Percentiles rank a stretch among this genome's conserved stretches.
These are phyloP conservation scores for Loripinus fragilis DNA, from an alignment of 2,888 invertebrate genomes.

Conservation along the genomic window DNA sequence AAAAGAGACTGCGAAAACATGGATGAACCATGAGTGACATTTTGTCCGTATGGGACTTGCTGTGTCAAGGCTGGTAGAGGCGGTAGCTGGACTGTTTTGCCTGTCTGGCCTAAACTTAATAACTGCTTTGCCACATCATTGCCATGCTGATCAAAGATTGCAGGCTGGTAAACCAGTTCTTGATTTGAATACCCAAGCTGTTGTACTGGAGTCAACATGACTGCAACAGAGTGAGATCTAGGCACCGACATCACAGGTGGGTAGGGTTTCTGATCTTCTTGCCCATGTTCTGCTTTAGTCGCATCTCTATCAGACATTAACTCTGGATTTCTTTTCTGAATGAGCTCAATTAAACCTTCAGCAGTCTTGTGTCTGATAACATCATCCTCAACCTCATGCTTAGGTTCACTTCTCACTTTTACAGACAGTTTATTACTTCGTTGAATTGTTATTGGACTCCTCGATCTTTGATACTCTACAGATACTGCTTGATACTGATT, in stretches of 20 bases:
- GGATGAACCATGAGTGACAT: neutral
- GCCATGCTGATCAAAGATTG: neutral
- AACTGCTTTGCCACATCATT: neutral
- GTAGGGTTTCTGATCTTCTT: neutral
- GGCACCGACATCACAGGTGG: neutral
- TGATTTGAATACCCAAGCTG: neutral
- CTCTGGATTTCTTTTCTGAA: neutral
- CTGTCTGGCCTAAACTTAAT: neutral
- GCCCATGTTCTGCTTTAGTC: neutral
- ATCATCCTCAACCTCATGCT: neutral
- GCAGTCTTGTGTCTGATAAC: neutral
- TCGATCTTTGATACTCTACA: neutral
- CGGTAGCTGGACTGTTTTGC: neutral
- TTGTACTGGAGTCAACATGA: conserved; percentile 2
- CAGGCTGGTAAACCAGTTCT: neutral
- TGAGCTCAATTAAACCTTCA: neutral
- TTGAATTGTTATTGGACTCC: neutral
- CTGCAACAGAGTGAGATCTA: neutral
- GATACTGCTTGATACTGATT: neutral
- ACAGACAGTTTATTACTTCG: neutral
- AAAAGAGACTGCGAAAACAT: neutral
- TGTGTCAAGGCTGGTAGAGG: neutral
- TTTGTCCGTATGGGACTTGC: neutral
- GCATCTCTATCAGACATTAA: neutral
- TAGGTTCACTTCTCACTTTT: neutral